Base-by-base conservation (phyloP, 2,797 vertebrate species). In the Sebastes taczanowskii region DNA sequence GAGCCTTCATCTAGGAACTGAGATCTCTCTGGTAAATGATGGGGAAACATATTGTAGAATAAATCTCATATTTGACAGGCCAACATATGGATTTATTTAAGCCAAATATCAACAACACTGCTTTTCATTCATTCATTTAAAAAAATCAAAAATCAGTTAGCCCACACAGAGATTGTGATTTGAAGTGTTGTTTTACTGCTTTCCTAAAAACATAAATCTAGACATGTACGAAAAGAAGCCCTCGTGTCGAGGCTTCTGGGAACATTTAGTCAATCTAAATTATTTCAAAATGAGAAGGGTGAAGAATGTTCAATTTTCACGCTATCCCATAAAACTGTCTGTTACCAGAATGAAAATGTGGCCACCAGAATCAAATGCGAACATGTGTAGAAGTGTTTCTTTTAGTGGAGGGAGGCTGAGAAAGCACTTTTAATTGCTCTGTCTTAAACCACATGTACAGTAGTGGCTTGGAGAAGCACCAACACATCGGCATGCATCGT, bases 341-440 rank as follows among this genome's bases (percentile, higher is more conserved):
- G 61, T 82, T 69, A 81, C 56, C 49, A 73, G 74, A 78, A 70
- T 82, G 56, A 87, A 86, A 90, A 86, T 63, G 58, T 71, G 81
- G 81, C 81, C 69, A 49, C 34, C 56, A 74, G 20, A 87, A 70
- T 80, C 68, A 80, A 70, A 75, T 61, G 69, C 72, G 46, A 79
- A 81, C 84, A 90, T 56, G 58, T 78, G 82, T 75, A 68, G 72
- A 84, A 71, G 63, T 74, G 77, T 85, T 86, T 86, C 65, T 71
- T 78, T 84, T 74, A 65, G 77, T 52, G 23, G 63, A 85, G 56
- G 42, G 56, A 60, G 84, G 61, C 59, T 14, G 35, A 83, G 86
- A 81, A 88, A 87, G 78, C 38, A 66, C 55, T 85, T 89, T 74
- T 83, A 88, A 88, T 83, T 86, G 72, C 61, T 79, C 55, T 86